Evolutionary conservation across 2,113 vertebrate species (phyloP), one percentile per base, ranked within the genome.

Genomic region (Perognathus longimembris): DNA sequence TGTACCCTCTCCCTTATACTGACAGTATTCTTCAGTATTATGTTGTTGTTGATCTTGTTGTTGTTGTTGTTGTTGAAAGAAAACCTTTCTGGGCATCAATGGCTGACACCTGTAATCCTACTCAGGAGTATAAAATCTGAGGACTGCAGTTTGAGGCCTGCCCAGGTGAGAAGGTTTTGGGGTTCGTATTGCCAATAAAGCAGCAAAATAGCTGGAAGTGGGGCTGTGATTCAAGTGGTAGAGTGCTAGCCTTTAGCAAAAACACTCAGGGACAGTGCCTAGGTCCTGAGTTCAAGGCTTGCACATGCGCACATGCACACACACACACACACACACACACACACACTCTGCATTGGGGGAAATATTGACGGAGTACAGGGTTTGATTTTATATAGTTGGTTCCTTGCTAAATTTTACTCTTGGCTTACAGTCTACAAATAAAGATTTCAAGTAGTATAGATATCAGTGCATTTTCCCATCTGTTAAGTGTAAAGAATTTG

Each of bases 341-440:
- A 75, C 15, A 89, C 75, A 89, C 89, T 88, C n/a, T 92, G 75
- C 32, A 91, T 85, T 95, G 30, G n/a, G 64, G 7, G 34, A 93
- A 90, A 67, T 50, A 85, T 10, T 79, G 36, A 67, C 22, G 95
- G 59, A 89, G 82, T 92, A 28, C 0, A 74, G 10, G 78, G 18
- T 85, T 85, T 92, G 66, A 85, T 90, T 92, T 96, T 71, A 90
- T n/a, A 15, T 95, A 83, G 45, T 36, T 40, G 70, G 82, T 66
- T 94, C 24, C 12, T 30, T 84, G 82, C 89, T 70, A 92, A 87
- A 78, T 66, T 81, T 81, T 71, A 87, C 71, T 92, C 32, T 21
- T 84, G 77, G 34, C 61, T 79, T 94, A 80, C 28, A 34, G 4
- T 73, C 32, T 85, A 36, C 20, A 32, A 54, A 91, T 78, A 45